Evolutionary conservation across 2,113 vertebrate genomes (phyloP).

Genomic region (Dicrurus megarhynchus): DNA sequence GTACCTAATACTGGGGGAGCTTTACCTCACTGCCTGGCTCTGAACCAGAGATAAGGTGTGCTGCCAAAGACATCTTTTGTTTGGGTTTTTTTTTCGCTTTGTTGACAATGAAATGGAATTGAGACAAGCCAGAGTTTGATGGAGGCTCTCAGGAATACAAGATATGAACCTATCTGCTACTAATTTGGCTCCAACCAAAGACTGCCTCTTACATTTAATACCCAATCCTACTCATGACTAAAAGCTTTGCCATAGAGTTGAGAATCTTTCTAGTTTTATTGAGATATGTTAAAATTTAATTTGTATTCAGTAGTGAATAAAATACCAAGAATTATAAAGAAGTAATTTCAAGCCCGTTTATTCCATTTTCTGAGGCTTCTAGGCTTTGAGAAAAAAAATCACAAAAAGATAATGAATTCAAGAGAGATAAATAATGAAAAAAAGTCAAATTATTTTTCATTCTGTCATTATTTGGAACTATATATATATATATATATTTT

Average conservation of each 20-base stretch:
- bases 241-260: accelerated
- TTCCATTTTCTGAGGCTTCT: not conserved
- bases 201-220: not conserved
- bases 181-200: not conserved
- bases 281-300: not conserved
- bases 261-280: not conserved
- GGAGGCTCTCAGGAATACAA: not conserved
- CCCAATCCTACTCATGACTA: not conserved
- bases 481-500: not conserved
- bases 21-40: not conserved
- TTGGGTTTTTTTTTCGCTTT: not conserved
- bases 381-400: not conserved
- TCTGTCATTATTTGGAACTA: not conserved
- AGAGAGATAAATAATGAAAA: not conserved
- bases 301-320: not conserved
- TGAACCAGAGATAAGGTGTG: not conserved
- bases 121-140: not conserved
- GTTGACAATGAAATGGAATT: not conserved
- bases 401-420: not conserved
- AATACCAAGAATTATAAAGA: not conserved
- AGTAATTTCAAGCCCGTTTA: not conserved
- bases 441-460: not conserved
- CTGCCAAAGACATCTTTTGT: not conserved
- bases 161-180: not conserved
- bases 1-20: not conserved